phyloP scores from a whole-genome alignment of 2,888 invertebrate species.

The Stenichneumon culpator region DNA sequence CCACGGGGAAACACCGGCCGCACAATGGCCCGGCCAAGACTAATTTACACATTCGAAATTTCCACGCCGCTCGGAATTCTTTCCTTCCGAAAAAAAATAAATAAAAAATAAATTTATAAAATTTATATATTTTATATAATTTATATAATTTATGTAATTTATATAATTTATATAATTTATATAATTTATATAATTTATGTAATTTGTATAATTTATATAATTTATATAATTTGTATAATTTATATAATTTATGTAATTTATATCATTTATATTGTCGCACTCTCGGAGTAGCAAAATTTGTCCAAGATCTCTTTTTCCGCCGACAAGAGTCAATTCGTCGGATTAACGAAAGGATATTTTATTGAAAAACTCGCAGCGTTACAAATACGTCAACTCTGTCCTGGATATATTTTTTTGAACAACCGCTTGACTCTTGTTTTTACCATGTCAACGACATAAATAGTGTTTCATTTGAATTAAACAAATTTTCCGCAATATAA shows the following conservation, averaged over 20 bases:
- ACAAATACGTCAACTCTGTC: no score
- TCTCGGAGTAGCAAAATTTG: no score
- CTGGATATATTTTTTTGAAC: no score
- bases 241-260: no score
- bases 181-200: neutral
- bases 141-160: neutral
- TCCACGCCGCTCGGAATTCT: neutral
- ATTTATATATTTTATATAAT: neutral
- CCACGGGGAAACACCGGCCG: conserved; percentile 5
- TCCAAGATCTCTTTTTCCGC: no score
- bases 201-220: neutral
- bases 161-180: neutral
- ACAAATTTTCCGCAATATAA: no score
- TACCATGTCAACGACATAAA: no score
- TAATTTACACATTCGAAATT: neutral
- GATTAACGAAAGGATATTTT: no score
- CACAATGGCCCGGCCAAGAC: neutral
- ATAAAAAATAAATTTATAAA: neutral
- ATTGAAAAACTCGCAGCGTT: no score
- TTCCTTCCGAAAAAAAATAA: neutral
- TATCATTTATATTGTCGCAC: neutral
- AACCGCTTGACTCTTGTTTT: no score
- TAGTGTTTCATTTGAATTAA: no score
- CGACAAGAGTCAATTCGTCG: no score
- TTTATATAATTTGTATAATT: neutral